Percentiles rank a stretch among this genome's conserved stretches.
Conservation (phyloP, 1,140 invertebrate species). For the Drosophila punjabiensis region DNA sequence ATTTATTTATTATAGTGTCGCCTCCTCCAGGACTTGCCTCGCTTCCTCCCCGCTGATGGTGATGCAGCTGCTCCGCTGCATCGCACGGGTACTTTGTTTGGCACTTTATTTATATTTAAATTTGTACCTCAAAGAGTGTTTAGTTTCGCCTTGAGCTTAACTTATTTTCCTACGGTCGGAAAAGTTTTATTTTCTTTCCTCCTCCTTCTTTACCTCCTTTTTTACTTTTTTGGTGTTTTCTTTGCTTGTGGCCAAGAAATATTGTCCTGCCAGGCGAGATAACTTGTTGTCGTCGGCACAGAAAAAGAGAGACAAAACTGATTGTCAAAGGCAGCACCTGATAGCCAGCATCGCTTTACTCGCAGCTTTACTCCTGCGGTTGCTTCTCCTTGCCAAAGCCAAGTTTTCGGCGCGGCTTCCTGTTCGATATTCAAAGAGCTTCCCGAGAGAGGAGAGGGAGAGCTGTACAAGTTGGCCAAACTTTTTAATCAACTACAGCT, state of each 20-base stretch:
- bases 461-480: slow-evolving; percentile 58
- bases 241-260: slow-evolving; percentile 55
- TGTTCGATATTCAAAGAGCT: slow-evolving; percentile 65
- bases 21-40: slow-evolving; percentile 42
- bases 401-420: slow-evolving; percentile 51
- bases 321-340: slow-evolving; percentile 54
- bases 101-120: slow-evolving; percentile 84
- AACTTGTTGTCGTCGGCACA: slow-evolving; percentile 48
- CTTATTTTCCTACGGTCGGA: slow-evolving; percentile 58
- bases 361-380: slow-evolving; percentile 1
- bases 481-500: slow-evolving; percentile 77
- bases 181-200: slow-evolving; percentile 54
- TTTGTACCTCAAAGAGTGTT: slow-evolving; percentile 80
- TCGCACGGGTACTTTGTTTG: slow-evolving; percentile 73
- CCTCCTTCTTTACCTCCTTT: slow-evolving; percentile 1
- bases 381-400: slow-evolving; percentile 9
- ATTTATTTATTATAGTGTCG: slow-evolving; percentile 77
- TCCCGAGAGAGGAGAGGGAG: neutral
- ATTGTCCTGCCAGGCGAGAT: slow-evolving; percentile 51
- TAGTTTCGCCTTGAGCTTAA: slow-evolving; percentile 70
- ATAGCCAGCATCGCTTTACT: slow-evolving; percentile 22
- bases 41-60: neutral
- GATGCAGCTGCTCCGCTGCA: slow-evolving; percentile 60
- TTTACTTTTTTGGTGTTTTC: slow-evolving; percentile 9
- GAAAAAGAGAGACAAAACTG: slow-evolving; percentile 38